These are phyloP conservation scores for Cyanocitta stelleri DNA, from an alignment of 2,113 vertebrate genomes.

Conservation along the genomic window DNA sequence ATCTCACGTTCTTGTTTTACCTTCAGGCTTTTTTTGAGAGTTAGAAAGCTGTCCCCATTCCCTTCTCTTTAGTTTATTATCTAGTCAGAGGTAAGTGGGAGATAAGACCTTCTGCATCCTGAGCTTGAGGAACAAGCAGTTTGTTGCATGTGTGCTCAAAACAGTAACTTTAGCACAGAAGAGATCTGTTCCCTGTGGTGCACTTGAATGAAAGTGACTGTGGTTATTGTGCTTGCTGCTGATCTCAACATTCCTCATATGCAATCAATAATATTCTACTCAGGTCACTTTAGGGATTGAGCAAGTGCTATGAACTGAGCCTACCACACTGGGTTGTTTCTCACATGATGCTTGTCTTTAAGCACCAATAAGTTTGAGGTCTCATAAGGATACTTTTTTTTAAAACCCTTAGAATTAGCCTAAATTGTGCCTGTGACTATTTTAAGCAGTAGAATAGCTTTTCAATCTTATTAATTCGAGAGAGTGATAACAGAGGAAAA, in stretches of 20 bases:
- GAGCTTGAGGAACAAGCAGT: not conserved
- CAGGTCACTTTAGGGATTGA: not conserved
- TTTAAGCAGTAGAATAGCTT: constrained; percentile 15
- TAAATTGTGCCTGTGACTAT: constrained; percentile 28
- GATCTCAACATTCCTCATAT: not conserved
- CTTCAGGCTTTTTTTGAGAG: not conserved
- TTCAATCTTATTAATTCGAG: constrained; percentile 19
- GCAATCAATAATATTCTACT: not conserved
- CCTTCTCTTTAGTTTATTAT: not conserved
- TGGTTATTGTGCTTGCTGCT: not conserved
- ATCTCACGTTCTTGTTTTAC: not conserved
- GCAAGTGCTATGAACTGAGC: not conserved
- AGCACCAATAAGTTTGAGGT: not conserved
- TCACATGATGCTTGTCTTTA: not conserved
- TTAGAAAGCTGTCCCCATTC: not conserved
- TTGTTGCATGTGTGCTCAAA: not conserved
- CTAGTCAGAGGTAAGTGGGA: not conserved
- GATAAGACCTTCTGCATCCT: not conserved
- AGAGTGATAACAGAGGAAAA: not conserved
- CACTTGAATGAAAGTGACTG: constrained; percentile 6
- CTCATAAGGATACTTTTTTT: not conserved
- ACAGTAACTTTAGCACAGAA: not conserved
- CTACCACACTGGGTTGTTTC: not conserved
- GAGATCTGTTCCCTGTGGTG: not conserved
- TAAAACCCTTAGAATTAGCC: not conserved